Evolutionary conservation across 2,113 vertebrate genomes (phyloP).

Genomic region (Alces alces): DNA sequence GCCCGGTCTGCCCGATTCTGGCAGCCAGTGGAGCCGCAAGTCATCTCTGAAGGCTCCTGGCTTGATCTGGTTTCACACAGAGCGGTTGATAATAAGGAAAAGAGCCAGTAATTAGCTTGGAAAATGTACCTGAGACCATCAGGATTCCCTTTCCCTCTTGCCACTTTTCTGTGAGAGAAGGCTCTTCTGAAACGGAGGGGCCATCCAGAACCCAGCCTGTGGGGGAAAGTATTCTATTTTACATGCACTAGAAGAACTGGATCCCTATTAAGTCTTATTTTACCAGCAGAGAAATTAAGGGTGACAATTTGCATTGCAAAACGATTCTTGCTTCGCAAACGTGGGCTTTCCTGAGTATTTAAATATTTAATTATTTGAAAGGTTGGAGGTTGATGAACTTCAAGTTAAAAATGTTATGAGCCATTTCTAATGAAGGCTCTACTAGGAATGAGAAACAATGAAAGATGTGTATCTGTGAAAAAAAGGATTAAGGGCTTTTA

Average conservation of each 20-base stretch:
- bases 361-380: constrained; percentile 69
- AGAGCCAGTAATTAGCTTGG: background rate
- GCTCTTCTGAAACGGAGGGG: background rate
- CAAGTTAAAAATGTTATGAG: constrained; percentile 49
- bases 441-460: constrained; percentile 18
- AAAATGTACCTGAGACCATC: background rate
- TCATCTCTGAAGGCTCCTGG: background rate
- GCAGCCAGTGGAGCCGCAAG: background rate
- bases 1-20: fast-evolving
- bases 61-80: background rate
- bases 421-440: constrained; percentile 49
- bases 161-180: background rate
- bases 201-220: background rate
- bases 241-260: background rate
- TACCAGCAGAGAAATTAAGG: constrained; percentile 47
- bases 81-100: background rate
- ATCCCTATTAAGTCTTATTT: constrained; percentile 17
- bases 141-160: background rate
- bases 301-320: constrained; percentile 41
- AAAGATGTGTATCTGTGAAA: background rate
- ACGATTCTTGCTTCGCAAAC: constrained; percentile 27
- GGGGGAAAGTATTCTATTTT: background rate
- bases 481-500: constrained; percentile 17
- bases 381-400: constrained; percentile 53
- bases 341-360: constrained; percentile 34